Base-by-base conservation (phyloP, 2,888 invertebrate species). In the Drosophila picticornis region DNA sequence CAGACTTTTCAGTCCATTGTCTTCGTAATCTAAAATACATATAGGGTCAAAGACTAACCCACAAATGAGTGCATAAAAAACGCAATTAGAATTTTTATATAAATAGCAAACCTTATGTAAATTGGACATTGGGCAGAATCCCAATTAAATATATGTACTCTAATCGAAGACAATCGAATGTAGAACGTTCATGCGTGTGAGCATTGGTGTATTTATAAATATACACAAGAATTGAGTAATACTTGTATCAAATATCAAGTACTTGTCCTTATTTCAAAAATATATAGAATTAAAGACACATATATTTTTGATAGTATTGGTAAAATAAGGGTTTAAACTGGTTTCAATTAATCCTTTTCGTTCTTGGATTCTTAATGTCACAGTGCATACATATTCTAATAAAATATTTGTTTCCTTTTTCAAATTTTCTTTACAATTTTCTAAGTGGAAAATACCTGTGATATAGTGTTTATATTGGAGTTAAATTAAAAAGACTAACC, bases 401-500 rank as follows among this genome's bases (percentile, higher is more conserved):
- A 1, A 25, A 25, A 67, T 9, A 13, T 34, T 27, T 13, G 9
- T 51, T 56, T 40, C 27, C 25, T 55, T 48, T 46, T 22, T 16
- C 4, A 3, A 16, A 25, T 32, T 66, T 53, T 48, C 32, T 25
- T 53, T 9, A 27, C 0, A 11, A 31, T 55, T 43, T 62, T 25
- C 25, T 16, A 38, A 31, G 25, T 13, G 32, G 0, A 40, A 46
- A 43, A 64, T 90, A 86, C 90, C 90, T 90, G 88, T 81, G 76
- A 74, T 72, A 75, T 83, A 81, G 88, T 91, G 90, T 90, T 91
- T 83, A 83, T 91, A 80, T 80, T 85, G 86, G 84, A 88, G 89
- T 79, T 85, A 84, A 90, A 90, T 84, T 90, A 91, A 91, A 91
- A 91, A 91, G 92, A 91, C 91, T 91, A 84, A 91, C 70, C 73